These are phyloP conservation scores for Calephelis virginiensis DNA, from an alignment of 1,140 invertebrate species.

Conservation along the genomic window DNA sequence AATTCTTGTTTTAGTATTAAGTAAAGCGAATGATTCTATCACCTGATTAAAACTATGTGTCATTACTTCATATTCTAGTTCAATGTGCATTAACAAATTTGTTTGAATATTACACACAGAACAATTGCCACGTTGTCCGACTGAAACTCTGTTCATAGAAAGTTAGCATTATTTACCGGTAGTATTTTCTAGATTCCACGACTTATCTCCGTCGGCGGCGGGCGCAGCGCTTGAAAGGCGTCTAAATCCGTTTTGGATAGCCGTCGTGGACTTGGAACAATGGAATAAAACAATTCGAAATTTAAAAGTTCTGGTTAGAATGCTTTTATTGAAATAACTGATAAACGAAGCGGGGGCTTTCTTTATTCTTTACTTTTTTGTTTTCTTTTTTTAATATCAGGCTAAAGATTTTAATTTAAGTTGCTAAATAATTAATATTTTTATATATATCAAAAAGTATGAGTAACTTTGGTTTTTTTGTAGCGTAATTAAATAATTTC, in stretches of 20 bases:
- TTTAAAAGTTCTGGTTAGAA: neutral
- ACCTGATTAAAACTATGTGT: too few relatives aligned
- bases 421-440: too few relatives aligned
- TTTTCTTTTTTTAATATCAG: too few relatives aligned
- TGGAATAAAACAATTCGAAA: conserved; percentile 2
- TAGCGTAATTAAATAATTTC: too few relatives aligned
- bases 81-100: too few relatives aligned
- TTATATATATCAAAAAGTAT: too few relatives aligned
- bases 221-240: conserved; percentile 24
- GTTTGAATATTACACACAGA: neutral
- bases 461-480: too few relatives aligned
- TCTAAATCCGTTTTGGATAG: conserved; percentile 36
- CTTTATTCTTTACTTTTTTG: neutral
- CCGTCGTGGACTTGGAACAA: conserved; percentile 19
- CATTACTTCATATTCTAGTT: too few relatives aligned
- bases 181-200: conserved; percentile 16
- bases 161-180: conserved; percentile 20
- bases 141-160: neutral
- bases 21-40: too few relatives aligned
- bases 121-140: neutral
- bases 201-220: conserved; percentile 25
- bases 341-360: neutral
- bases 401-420: too few relatives aligned
- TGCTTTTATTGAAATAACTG: conserved; percentile 3
- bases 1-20: too few relatives aligned